Evolutionary conservation across 1,140 invertebrate species (phyloP).

Genomic region (Danaus melanippus): DNA sequence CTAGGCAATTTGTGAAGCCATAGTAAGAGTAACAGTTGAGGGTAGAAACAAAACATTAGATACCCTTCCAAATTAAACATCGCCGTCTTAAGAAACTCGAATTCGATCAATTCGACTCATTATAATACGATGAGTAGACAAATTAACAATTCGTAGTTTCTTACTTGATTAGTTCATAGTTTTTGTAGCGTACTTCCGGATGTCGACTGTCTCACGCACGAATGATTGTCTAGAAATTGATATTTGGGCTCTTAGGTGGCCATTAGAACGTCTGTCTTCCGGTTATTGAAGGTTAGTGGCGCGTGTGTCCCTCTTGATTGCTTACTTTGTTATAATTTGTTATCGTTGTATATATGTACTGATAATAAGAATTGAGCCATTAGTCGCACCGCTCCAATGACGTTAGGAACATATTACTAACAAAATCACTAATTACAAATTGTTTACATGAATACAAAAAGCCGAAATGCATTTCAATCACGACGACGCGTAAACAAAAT

Average conservation of each 20-base stretch:
- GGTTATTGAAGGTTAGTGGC: constrained; percentile 47
- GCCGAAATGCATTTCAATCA: constrained; percentile 38
- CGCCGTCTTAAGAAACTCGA: no score
- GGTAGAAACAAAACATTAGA: no score
- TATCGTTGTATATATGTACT: constrained; percentile 14
- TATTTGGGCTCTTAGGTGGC: constrained; percentile 60
- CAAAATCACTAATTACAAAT: constrained; percentile 26
- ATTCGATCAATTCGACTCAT: background rate
- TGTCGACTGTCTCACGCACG: constrained; percentile 45
- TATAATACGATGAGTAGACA: constrained; percentile 32
- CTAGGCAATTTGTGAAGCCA: background rate
- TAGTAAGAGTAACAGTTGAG: constrained; percentile 16
- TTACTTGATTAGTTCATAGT: constrained; percentile 58
- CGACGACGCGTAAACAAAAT: constrained; percentile 43
- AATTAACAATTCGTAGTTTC: constrained; percentile 49
- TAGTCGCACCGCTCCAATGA: constrained; percentile 8
- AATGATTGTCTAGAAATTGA: constrained; percentile 60
- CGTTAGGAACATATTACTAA: constrained; percentile 17
- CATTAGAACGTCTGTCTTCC: constrained; percentile 67
- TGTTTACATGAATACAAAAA: constrained; percentile 32
- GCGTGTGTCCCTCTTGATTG: constrained; percentile 58
- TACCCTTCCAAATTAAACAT: no score
- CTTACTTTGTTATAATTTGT: constrained; percentile 65
- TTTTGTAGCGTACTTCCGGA: constrained; percentile 64
- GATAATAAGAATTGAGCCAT: constrained; percentile 8